Evolutionary conservation across 2,888 invertebrate species (phyloP).

Genomic region (Pristionchus exspectatus): DNA sequence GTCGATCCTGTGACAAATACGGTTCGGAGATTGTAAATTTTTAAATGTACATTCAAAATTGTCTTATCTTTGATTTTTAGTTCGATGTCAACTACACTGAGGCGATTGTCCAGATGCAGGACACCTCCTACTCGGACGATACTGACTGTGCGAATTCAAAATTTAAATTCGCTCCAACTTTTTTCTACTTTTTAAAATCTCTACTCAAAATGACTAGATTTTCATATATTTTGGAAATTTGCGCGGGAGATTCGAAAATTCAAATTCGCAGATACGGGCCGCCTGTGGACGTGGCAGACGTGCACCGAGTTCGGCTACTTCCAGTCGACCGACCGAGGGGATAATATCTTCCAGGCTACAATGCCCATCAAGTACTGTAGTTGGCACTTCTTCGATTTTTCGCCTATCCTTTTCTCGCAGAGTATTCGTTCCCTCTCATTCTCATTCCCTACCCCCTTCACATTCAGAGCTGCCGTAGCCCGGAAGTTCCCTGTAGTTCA

Average conservation of each 20-base stretch:
- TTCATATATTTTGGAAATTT: background rate
- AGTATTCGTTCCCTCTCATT: too few species aligned
- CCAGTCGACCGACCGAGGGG: constrained; percentile 87
- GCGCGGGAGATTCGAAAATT: background rate
- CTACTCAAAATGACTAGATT: background rate
- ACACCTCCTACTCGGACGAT: background rate
- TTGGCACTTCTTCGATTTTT: too few species aligned
- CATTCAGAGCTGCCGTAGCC: too few species aligned
- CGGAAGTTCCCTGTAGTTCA: too few species aligned
- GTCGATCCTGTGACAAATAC: background rate
- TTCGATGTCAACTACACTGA: constrained; percentile 18
- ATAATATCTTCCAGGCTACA: constrained; percentile 67
- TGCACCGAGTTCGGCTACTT: constrained; percentile 97
- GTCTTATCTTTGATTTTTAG: constrained; percentile 1
- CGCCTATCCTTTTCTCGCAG: too few species aligned
- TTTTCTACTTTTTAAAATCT: background rate
- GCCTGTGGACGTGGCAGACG: constrained; percentile 95
- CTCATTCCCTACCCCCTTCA: too few species aligned
- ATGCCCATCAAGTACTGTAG: constrained; percentile 63
- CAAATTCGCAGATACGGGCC: constrained; percentile 71
- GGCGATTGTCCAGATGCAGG: background rate
- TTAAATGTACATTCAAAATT: background rate
- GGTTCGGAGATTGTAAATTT: background rate
- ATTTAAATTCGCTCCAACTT: background rate
- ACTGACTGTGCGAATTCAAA: background rate